These are phyloP conservation scores for Pollenia angustigena DNA, from an alignment of 2,888 invertebrate genomes.

Conservation along the genomic window DNA sequence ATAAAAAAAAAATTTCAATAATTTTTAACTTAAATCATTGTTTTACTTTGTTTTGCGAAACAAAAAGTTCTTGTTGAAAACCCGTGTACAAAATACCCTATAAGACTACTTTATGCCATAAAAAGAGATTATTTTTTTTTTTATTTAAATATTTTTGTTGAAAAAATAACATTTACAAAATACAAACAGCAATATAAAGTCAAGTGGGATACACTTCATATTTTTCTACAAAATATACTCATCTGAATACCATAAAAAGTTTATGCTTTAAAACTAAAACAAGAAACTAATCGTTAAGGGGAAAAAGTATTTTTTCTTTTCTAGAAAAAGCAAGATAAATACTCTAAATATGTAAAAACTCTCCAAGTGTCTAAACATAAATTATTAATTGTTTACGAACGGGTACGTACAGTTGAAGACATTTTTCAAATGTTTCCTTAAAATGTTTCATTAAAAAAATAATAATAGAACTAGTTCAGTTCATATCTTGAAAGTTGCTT, in stretches of 20 bases:
- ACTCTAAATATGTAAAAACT: background rate
- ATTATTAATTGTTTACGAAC: constrained; percentile 32
- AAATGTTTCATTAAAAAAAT: constrained; percentile 7
- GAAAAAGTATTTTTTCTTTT: background rate
- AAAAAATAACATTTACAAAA: background rate
- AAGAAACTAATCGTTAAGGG: constrained; percentile 8
- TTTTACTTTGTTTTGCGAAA: too few relatives aligned
- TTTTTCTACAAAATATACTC: too few relatives aligned
- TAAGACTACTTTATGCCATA: background rate
- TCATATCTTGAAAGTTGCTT: constrained; percentile 17
- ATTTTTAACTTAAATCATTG: too few relatives aligned
- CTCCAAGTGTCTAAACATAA: constrained; percentile 23
- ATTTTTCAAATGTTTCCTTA: constrained; percentile 13
- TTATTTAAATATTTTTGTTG: too few relatives aligned
- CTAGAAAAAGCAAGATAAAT: constrained; percentile 2
- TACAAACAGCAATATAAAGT: background rate
- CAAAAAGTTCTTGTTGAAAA: too few relatives aligned
- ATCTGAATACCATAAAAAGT: background rate
- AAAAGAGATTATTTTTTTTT: constrained; percentile 11
- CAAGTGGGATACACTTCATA: background rate
- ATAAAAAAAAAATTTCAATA: too few relatives aligned
- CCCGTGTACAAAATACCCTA: background rate
- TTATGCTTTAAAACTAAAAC: background rate
- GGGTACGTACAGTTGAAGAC: background rate
- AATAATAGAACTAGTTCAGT: constrained; percentile 27